Evolutionary conservation across 92 coral and sea anemone genomes (phyloP).

Genomic region (Pocillopora meandrina): DNA sequence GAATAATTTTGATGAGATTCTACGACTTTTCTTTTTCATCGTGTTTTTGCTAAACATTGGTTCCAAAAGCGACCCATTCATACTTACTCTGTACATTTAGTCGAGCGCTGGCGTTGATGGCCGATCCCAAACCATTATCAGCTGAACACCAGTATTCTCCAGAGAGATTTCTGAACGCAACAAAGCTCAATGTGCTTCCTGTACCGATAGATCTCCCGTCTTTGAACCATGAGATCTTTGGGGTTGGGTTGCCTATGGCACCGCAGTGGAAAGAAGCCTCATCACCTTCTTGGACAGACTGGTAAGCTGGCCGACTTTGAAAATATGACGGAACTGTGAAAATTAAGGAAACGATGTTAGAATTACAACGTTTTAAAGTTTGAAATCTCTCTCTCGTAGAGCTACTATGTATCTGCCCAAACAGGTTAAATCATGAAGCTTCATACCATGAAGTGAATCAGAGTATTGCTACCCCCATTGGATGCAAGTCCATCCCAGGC

Average conservation of each 20-base stretch:
- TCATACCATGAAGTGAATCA: no score
- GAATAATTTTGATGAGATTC: no score
- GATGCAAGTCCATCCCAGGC: no score
- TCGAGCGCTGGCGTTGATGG: background rate
- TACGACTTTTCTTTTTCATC: no score
- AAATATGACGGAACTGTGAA: background rate
- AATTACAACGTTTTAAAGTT: background rate
- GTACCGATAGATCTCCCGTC: background rate
- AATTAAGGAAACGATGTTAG: background rate
- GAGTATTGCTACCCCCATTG: no score
- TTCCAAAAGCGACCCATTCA: background rate
- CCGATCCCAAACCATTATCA: background rate
- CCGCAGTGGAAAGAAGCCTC: background rate
- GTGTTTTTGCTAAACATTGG: no score
- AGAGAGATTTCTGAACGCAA: background rate
- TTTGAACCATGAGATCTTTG: background rate
- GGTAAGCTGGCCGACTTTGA: background rate
- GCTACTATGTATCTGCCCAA: no score
- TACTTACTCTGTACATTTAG: slow-evolving; percentile 8
- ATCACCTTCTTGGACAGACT: background rate
- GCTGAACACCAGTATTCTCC: slow-evolving; percentile 15
- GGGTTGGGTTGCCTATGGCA: slow-evolving; percentile 5
- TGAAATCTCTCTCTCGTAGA: no score
- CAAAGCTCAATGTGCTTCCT: background rate
- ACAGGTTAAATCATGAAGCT: no score